phyloP scores from a whole-genome alignment of 2,797 vertebrate species.

The Cephalopachus bancanus region DNA sequence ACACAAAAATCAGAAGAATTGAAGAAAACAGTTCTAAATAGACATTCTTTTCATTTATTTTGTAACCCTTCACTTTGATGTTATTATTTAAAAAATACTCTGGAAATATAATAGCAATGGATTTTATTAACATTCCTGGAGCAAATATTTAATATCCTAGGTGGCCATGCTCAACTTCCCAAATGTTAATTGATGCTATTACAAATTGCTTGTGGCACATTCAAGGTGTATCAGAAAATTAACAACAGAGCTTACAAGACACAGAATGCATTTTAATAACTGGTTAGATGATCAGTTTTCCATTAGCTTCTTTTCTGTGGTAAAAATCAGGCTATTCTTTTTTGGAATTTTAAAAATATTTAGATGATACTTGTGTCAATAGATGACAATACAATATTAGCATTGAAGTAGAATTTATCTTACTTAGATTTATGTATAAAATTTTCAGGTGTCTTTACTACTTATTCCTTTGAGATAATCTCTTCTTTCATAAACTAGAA shows the following conservation, averaged over 20 bases:
- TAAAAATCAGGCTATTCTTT: not conserved
- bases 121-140: constrained; percentile 79
- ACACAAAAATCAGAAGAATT: not conserved
- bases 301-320: not conserved
- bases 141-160: constrained; percentile 83
- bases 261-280: constrained; percentile 60
- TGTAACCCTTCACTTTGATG: not conserved
- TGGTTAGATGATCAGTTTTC: not conserved
- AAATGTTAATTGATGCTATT: constrained; percentile 85
- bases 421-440: not conserved
- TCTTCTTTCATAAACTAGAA: not conserved
- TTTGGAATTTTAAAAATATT: not conserved
- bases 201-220: constrained; percentile 77
- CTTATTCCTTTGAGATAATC: not conserved
- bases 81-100: not conserved
- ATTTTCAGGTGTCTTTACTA: not conserved
- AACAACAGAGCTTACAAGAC: constrained; percentile 43
- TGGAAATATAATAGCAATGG: not conserved
- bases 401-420: not conserved
- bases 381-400: not conserved
- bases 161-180: constrained; percentile 77
- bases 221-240: constrained; percentile 71
- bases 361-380: not conserved
- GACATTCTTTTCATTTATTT: not conserved
- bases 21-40: not conserved